Percentiles rank a stretch among this genome's conserved stretches.
phyloP scores from a whole-genome alignment of 2,113 vertebrate genomes.

The Phaethornis superciliosus region DNA sequence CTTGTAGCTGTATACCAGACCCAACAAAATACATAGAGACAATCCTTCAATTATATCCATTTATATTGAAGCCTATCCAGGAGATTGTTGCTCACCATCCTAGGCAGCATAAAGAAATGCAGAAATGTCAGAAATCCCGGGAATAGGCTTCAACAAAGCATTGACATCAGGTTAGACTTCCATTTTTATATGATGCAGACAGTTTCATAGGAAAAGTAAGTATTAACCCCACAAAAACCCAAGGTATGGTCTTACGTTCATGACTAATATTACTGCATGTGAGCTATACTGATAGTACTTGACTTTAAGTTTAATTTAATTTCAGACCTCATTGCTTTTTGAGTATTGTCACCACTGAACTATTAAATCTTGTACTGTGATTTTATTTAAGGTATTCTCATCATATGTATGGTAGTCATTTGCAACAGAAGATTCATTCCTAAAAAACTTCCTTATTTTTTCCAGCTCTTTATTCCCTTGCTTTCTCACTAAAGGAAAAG shows the following conservation, averaged over 20 bases:
- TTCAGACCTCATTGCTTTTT: not conserved
- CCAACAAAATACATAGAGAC: not conserved
- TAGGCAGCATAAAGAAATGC: not conserved
- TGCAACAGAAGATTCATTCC: not conserved
- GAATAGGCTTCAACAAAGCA: not conserved
- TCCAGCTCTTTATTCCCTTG: not conserved
- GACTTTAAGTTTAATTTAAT: not conserved
- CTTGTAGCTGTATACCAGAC: not conserved
- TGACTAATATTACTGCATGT: not conserved
- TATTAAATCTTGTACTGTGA: not conserved
- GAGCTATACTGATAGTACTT: not conserved
- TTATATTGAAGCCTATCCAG: not conserved
- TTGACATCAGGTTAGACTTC: not conserved
- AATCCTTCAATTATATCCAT: not conserved
- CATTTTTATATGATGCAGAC: not conserved
- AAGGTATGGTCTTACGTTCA: not conserved
- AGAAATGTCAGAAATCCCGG: not conserved
- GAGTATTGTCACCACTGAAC: not conserved
- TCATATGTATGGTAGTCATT: not conserved
- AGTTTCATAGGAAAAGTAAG: not conserved
- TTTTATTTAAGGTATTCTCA: slow-evolving; percentile 42
- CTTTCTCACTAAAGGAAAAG: not conserved
- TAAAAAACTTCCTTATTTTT: not conserved
- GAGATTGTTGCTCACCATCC: not conserved
- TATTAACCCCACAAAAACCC: not conserved